Percentiles rank a stretch among this genome's conserved stretches.
Conservation (phyloP, 2,113 vertebrate species). For the Zosterops hypoxanthus region DNA sequence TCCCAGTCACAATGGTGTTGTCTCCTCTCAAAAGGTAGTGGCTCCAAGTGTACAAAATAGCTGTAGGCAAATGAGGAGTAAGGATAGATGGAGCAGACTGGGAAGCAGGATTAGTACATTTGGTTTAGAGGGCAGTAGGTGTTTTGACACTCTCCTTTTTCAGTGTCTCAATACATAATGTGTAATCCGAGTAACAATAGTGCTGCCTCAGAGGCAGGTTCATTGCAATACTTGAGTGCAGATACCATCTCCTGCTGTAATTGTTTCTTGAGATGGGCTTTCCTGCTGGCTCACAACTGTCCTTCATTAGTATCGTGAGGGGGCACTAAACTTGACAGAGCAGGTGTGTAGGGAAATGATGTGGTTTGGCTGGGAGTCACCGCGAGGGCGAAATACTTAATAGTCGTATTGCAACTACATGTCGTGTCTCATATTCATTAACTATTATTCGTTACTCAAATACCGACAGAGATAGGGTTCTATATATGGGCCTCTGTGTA, state of each 20-base stretch:
- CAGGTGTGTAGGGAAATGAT: not conserved
- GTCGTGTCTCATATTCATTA: not conserved
- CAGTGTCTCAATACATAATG: not conserved
- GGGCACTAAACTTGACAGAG: not conserved
- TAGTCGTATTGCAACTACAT: not conserved
- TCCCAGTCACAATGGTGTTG: not conserved
- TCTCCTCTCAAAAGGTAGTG: not conserved
- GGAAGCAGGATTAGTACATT: not conserved
- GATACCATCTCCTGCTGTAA: constrained; percentile 53
- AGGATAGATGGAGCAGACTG: not conserved
- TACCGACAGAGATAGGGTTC: not conserved
- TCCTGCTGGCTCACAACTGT: not conserved
- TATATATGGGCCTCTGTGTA: no score
- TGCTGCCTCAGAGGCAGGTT: constrained; percentile 46
- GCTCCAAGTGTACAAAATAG: not conserved
- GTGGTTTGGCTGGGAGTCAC: constrained; percentile 29
- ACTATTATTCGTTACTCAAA: not conserved
- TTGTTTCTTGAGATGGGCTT: not conserved
- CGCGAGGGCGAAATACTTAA: not conserved
- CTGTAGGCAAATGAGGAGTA: not conserved
- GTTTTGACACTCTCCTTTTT: constrained; percentile 16
- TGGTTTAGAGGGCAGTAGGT: not conserved
- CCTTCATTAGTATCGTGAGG: not conserved
- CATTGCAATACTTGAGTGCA: not conserved
- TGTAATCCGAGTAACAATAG: not conserved